phyloP scores from a whole-genome alignment of 2,113 vertebrate species.

The Herpetotheres cachinnans region DNA sequence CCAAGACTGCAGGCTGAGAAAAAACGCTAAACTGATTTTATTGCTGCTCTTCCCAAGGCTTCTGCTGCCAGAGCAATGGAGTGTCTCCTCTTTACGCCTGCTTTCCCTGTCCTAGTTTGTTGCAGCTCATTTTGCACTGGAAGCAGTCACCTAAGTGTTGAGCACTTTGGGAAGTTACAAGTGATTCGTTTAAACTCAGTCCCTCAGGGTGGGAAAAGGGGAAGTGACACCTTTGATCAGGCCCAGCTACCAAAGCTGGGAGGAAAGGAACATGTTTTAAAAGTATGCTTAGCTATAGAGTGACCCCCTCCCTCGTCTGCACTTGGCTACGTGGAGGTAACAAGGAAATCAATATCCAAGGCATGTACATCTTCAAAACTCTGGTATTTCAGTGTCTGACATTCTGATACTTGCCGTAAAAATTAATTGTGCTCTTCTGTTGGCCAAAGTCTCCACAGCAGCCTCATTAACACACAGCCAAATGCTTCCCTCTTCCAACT shows the following conservation, averaged over 20 bases:
- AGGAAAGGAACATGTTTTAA: background rate
- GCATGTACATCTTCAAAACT: background rate
- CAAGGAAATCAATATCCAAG: background rate
- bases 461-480: background rate
- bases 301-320: background rate
- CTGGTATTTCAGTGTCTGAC: background rate
- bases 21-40: background rate
- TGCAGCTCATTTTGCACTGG: background rate
- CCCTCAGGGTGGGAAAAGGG: background rate
- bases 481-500: background rate
- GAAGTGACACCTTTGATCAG: background rate
- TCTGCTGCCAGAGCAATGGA: background rate
- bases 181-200: background rate
- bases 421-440: background rate
- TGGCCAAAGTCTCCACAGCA: background rate
- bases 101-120: background rate
- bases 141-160: background rate
- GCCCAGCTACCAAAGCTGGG: background rate
- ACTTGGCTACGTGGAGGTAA: background rate
- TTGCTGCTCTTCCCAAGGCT: background rate
- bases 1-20: background rate
- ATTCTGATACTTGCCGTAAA: background rate
- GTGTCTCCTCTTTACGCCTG: rapidly evolving
- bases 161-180: background rate
- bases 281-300: background rate